Evolutionary conservation across 1,140 invertebrate species (phyloP).

Genomic region (Argopecten irradians): DNA sequence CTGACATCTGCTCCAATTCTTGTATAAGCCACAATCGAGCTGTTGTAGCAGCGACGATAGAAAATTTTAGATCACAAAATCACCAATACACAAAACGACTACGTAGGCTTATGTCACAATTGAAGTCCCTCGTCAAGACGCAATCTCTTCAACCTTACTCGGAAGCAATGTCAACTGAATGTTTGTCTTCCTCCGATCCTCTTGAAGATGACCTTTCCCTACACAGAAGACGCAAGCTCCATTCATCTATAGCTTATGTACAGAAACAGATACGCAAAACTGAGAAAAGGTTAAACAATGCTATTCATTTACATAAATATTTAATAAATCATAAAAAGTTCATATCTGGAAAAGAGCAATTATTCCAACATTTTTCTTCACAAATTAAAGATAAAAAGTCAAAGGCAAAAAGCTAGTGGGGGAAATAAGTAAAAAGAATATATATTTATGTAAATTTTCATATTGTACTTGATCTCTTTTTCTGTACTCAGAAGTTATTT

Average conservation of each 20-base stretch:
- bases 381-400: neutral
- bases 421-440: neutral
- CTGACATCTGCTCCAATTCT: slow-evolving; percentile 54
- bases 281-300: neutral
- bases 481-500: too few species aligned
- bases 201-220: neutral
- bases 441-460: neutral
- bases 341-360: neutral
- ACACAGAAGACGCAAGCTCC: neutral
- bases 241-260: slow-evolving; percentile 1
- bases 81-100: neutral
- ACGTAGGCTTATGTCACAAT: neutral
- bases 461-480: too few species aligned
- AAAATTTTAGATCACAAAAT: neutral
- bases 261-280: neutral
- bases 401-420: neutral
- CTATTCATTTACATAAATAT: neutral
- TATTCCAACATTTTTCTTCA: neutral
- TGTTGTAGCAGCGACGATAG: slow-evolving; percentile 32
- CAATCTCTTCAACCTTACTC: neutral
- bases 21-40: slow-evolving; percentile 60
- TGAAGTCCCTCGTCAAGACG: neutral
- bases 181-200: neutral
- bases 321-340: neutral
- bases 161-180: neutral